Base-by-base conservation (phyloP, 2,888 invertebrate genomes). In the Cephus nigrinus region DNA sequence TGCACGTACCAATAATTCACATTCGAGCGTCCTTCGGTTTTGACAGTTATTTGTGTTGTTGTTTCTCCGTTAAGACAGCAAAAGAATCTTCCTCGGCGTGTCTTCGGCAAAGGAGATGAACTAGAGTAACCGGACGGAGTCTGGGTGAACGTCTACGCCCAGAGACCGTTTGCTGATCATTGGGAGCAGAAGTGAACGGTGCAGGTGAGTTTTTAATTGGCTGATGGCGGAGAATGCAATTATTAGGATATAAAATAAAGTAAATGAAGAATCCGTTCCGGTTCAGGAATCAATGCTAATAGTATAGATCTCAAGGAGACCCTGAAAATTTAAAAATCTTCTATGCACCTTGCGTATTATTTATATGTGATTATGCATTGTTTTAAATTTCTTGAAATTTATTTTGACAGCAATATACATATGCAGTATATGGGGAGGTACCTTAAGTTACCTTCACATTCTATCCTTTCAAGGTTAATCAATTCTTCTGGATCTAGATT, bases 1-100 rank as follows among this genome's bases (percentile, higher is more conserved):
- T 82, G 81, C 82, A 80, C 82, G 83, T 82, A 68, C 55, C 23
- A 9, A 55, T 55, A 55, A 55, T 23, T 55, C 55, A 55, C 23
- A 23, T 23, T 55, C 23, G 23, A 55, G 55, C 23, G 55, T 55
- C 55, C 9, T 55, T 55, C 23, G 23, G 55, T 5, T 55, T 23
- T 55, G 15, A 55, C 55, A 55, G 23, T 55, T 55, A 55, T 3
- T 23, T 23, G 5, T 55, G 55, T 55, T 55, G 40, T 55, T 23
- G 55, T 55, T 55, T 55, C 9, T 55, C 1, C 2, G 23, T 55
- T 9, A 5, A 2, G 23, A 23, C 23, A 55, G 23, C 23, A 55
- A 23, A 55, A 23, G 23, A 55, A 23, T 55, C 23, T 40, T 40
- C 15, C 15, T 40, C 1, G 15, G 15, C 0, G 40, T 5, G 1